Conservation (phyloP, 2,888 invertebrate species). For the Drosophila anceps region DNA sequence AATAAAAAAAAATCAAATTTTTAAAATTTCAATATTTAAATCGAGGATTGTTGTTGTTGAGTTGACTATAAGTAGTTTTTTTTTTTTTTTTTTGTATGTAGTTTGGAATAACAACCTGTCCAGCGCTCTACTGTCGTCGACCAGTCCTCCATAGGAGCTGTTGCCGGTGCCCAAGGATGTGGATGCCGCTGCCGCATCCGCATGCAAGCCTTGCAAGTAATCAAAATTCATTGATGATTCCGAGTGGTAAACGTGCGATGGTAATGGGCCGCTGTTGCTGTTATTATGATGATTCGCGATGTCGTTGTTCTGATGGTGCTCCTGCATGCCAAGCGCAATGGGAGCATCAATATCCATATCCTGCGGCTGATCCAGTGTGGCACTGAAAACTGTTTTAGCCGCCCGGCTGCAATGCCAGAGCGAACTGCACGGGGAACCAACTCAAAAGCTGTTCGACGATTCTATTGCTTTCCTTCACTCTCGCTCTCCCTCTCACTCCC, state of each 20-base stretch:
- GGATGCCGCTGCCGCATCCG: slow-evolving; percentile 56
- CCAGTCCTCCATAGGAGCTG: slow-evolving; percentile 74
- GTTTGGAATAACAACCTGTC: slow-evolving; percentile 84
- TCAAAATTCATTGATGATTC: slow-evolving; percentile 84
- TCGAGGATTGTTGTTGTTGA: slow-evolving; percentile 28
- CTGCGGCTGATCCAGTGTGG: slow-evolving; percentile 79
- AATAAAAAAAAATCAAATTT: slow-evolving; percentile 9
- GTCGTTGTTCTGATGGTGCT: slow-evolving; percentile 63
- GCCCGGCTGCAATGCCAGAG: slow-evolving; percentile 16
- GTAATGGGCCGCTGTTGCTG: slow-evolving; percentile 26
- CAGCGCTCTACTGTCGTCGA: slow-evolving; percentile 83
- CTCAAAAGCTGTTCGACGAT: slow-evolving; percentile 3
- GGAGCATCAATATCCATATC: slow-evolving; percentile 85
- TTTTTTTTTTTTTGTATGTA: slow-evolving; percentile 43
- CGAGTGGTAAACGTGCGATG: slow-evolving; percentile 72
- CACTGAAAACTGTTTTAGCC: slow-evolving; percentile 27
- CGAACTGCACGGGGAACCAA: slow-evolving; percentile 7
- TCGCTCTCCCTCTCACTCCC: not conserved
- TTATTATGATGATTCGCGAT: slow-evolving; percentile 48
- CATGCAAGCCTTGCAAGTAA: slow-evolving; percentile 82
- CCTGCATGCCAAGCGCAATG: slow-evolving; percentile 80
- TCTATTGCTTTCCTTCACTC: not conserved
- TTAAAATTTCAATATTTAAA: slow-evolving; percentile 5
- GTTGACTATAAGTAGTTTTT: slow-evolving; percentile 27
- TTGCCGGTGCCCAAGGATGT: slow-evolving; percentile 51